Percentiles rank a stretch among this genome's conserved stretches.
Conservation (phyloP, 2,113 vertebrate species). For the Tragelaphus buxtoni region DNA sequence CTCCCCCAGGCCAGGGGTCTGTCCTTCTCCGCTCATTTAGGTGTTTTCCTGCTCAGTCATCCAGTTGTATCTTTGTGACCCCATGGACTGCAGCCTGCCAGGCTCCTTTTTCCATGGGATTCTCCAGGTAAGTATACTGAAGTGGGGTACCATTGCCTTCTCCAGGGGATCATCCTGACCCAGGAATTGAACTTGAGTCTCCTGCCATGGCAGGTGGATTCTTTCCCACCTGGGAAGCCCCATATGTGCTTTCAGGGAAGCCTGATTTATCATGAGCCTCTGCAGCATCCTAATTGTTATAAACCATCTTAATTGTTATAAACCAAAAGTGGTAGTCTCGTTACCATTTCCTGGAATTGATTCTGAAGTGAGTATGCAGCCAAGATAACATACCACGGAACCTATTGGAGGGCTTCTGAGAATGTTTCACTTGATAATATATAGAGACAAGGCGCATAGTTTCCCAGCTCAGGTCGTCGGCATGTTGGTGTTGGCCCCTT, state of each 20-base stretch:
- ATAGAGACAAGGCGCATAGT: rapidly evolving
- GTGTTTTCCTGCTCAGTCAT: neutral
- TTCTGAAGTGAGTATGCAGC: neutral
- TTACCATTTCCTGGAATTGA: neutral
- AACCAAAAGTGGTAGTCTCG: neutral
- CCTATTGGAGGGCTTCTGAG: neutral
- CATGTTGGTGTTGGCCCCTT: rapidly evolving
- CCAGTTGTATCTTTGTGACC: neutral
- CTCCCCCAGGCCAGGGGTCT: rapidly evolving
- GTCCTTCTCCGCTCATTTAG: neutral
- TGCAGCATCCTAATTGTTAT: rapidly evolving
- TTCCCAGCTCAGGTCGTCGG: rapidly evolving
- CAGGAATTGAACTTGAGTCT: neutral
- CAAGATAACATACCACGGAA: rapidly evolving
- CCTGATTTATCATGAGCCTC: neutral
- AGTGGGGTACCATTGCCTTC: neutral
- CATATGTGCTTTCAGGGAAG: neutral
- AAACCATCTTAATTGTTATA: neutral
- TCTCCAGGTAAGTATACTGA: neutral
- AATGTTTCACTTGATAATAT: rapidly evolving
- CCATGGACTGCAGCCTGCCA: neutral
- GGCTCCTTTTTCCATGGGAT: neutral
- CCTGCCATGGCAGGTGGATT: neutral
- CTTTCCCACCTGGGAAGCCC: neutral
- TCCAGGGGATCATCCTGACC: neutral